phyloP scores from a whole-genome alignment of 2,888 invertebrate species.

The Euplagia quadripunctaria region DNA sequence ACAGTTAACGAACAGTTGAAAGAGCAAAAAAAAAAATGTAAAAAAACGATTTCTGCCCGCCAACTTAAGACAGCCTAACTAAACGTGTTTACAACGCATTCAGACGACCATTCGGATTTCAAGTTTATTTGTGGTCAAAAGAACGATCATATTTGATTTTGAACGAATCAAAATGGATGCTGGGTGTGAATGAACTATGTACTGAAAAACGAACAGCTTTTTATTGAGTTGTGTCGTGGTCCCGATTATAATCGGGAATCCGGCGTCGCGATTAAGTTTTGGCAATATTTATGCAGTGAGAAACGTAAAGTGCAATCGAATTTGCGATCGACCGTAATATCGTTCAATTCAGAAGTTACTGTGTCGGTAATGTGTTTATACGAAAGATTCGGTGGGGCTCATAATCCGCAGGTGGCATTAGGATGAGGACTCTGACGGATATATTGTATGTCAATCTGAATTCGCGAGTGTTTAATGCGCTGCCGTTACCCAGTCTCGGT shows the following conservation, averaged over 20 bases:
- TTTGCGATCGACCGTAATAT: conserved; percentile 65
- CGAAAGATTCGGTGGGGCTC: conserved; percentile 79
- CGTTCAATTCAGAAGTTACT: conserved; percentile 78
- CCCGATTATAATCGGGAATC: conserved; percentile 82
- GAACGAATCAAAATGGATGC: conserved; percentile 88
- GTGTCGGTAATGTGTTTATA: conserved; percentile 86
- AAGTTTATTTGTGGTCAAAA: conserved; percentile 75
- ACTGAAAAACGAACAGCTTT: conserved; percentile 87
- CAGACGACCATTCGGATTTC: conserved; percentile 61
- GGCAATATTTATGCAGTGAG: conserved; percentile 72
- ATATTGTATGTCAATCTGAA: conserved; percentile 75
- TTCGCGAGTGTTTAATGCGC: conserved; percentile 74
- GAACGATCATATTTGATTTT: conserved; percentile 85
- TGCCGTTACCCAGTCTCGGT: conserved; percentile 69
- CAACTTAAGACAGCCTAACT: too few species aligned
- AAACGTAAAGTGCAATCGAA: conserved; percentile 68
- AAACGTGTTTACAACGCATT: conserved; percentile 69
- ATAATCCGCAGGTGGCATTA: conserved; percentile 84
- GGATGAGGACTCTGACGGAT: conserved; percentile 84
- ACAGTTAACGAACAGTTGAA: too few species aligned
- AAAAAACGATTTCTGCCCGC: too few species aligned
- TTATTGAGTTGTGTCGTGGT: conserved; percentile 86
- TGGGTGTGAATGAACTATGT: conserved; percentile 88
- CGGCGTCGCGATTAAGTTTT: conserved; percentile 78
- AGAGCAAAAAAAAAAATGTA: too few species aligned